phyloP scores from a whole-genome alignment of 2,113 vertebrate genomes.

The Mustela lutreola region DNA sequence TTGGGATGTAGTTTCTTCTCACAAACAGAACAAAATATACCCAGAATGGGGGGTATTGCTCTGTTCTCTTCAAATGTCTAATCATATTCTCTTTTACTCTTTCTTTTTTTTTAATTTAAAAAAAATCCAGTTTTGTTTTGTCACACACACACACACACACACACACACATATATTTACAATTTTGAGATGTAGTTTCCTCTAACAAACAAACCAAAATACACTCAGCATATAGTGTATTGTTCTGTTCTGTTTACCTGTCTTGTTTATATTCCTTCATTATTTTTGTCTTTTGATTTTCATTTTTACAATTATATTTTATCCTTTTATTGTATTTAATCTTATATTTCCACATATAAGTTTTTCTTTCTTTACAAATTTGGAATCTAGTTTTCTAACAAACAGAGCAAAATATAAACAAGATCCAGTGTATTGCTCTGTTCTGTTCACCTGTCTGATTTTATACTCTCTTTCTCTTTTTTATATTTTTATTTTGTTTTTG shows the following conservation, averaged over 20 bases:
- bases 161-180: no score
- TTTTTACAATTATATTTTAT: neutral
- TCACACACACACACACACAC: no score
- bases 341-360: neutral
- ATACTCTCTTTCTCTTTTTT: no score
- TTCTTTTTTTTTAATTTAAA: no score
- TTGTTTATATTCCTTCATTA: neutral
- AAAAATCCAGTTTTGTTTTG: no score
- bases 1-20: no score
- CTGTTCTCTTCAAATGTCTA: no score
- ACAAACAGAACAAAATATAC: neutral
- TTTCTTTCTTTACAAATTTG: neutral
- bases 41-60: neutral
- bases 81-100: no score
- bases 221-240: neutral
- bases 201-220: neutral
- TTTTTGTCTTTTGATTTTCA: neutral
- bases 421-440: neutral
- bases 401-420: neutral
- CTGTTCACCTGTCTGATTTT: no score
- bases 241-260: neutral
- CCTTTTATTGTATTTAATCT: neutral
- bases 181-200: no score
- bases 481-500: no score
- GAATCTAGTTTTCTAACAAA: neutral